These are phyloP conservation scores for Gymnoscopelus microlampas DNA, from an alignment of 2,797 vertebrate genomes.

Conservation along the genomic window DNA sequence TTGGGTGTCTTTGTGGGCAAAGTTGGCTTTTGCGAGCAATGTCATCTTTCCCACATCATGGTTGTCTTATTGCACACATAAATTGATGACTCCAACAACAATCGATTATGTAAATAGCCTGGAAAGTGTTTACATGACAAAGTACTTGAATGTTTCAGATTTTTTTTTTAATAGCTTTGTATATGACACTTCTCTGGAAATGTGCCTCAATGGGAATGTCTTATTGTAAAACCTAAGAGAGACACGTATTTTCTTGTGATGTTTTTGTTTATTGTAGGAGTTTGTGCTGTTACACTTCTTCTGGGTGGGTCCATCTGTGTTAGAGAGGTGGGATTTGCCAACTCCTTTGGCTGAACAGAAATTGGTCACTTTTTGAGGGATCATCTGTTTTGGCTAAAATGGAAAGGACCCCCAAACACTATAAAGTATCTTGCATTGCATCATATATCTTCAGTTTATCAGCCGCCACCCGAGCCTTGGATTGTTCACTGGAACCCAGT, in stretches of 20 bases:
- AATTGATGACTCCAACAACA: conserved; percentile 61
- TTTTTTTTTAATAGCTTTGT: conserved; percentile 72
- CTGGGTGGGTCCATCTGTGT: conserved; percentile 55
- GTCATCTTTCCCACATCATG: conserved; percentile 65
- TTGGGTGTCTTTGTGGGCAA: conserved; percentile 33
- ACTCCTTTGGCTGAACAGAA: conserved; percentile 34
- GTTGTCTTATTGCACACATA: conserved; percentile 79
- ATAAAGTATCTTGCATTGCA: conserved; percentile 5
- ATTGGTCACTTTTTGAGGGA: conserved; percentile 34
- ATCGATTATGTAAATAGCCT: conserved; percentile 75
- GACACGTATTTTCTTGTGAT: conserved; percentile 56
- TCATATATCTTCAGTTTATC: conserved; percentile 27
- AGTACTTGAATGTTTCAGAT: conserved; percentile 83
- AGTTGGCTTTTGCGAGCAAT: conserved; percentile 45
- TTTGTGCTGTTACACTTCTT: conserved; percentile 55
- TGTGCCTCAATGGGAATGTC: conserved; percentile 81
- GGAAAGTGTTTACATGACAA: conserved; percentile 84
- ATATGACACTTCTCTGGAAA: conserved; percentile 79
- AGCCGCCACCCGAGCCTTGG: conserved; percentile 66
- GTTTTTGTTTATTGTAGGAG: conserved; percentile 47
- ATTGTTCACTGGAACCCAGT: conserved; percentile 46
- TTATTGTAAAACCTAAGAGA: conserved; percentile 80
- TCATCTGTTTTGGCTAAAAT: conserved; percentile 24
- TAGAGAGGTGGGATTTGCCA: conserved; percentile 22
- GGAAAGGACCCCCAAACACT: conserved; percentile 36